phyloP scores from a whole-genome alignment of 2,888 invertebrate genomes.

The Lasius fuliginosus region DNA sequence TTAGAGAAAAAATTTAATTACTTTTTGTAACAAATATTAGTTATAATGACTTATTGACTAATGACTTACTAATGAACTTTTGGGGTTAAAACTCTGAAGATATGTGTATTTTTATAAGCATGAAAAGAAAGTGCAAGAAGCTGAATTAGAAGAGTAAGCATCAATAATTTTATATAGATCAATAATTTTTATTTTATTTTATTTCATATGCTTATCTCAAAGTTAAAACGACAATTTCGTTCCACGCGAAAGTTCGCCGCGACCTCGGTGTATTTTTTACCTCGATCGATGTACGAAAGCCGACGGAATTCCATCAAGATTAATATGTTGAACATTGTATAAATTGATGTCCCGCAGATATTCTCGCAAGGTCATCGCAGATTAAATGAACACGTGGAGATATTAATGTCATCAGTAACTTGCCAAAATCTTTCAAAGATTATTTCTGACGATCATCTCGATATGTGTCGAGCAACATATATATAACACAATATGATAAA shows the following conservation, averaged over 20 bases:
- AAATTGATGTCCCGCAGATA: slow-evolving; percentile 30
- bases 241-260: slow-evolving; percentile 50
- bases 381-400: slow-evolving; percentile 55
- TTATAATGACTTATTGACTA: background rate
- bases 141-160: background rate
- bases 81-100: background rate
- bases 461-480: background rate
- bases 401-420: slow-evolving; percentile 57
- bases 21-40: background rate
- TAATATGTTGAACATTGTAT: slow-evolving; percentile 37
- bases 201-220: slow-evolving; percentile 15
- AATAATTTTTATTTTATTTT: too few relatives aligned
- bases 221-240: slow-evolving; percentile 60
- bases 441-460: slow-evolving; percentile 1
- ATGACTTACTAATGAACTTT: background rate
- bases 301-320: slow-evolving; percentile 59
- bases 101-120: background rate
- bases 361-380: slow-evolving; percentile 29
- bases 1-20: background rate
- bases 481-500: background rate
- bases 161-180: background rate
- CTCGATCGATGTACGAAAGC: slow-evolving; percentile 50
- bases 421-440: slow-evolving; percentile 52
- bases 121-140: background rate
- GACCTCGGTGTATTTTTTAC: slow-evolving; percentile 29